Percentiles rank a stretch among this genome's conserved stretches.
Conservation (phyloP, 2,888 invertebrate species). For the Dryococelus australis region DNA sequence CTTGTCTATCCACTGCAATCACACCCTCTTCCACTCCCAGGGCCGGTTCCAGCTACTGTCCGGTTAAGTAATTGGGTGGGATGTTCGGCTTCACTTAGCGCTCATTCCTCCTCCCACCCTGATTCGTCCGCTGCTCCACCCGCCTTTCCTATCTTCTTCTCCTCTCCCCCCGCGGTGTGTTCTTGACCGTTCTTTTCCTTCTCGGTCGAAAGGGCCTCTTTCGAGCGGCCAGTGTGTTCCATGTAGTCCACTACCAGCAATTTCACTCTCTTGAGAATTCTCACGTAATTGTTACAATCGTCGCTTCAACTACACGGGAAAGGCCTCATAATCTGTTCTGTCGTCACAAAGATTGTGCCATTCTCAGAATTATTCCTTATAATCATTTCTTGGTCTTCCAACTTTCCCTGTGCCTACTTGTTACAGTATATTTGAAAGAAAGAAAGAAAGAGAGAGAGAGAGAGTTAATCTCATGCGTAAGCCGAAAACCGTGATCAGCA, state of each 20-base stretch:
- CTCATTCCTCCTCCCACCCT: background rate
- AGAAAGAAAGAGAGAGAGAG: too few species aligned
- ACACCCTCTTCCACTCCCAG: background rate
- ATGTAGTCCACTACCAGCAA: background rate
- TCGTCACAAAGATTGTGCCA: too few species aligned
- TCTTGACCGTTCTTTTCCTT: background rate
- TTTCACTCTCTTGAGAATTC: too few species aligned
- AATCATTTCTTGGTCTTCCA: too few species aligned
- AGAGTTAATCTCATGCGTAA: too few species aligned
- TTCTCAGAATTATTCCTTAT: too few species aligned
- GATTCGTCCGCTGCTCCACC: background rate
- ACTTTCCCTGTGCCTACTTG: too few species aligned
- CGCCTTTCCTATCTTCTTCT: background rate
- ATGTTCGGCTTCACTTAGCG: conserved; percentile 16
- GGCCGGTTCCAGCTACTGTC: background rate
- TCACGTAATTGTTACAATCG: too few species aligned
- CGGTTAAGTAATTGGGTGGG: conserved; percentile 11
- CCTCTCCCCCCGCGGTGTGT: background rate
- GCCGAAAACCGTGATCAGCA: too few species aligned
- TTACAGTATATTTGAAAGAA: too few species aligned
- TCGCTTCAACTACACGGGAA: too few species aligned
- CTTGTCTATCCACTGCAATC: background rate
- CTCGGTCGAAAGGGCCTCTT: background rate
- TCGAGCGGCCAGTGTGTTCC: background rate
- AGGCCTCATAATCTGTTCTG: too few species aligned